phyloP scores from a whole-genome alignment of 2,797 vertebrate species.

The Danio choprae region DNA sequence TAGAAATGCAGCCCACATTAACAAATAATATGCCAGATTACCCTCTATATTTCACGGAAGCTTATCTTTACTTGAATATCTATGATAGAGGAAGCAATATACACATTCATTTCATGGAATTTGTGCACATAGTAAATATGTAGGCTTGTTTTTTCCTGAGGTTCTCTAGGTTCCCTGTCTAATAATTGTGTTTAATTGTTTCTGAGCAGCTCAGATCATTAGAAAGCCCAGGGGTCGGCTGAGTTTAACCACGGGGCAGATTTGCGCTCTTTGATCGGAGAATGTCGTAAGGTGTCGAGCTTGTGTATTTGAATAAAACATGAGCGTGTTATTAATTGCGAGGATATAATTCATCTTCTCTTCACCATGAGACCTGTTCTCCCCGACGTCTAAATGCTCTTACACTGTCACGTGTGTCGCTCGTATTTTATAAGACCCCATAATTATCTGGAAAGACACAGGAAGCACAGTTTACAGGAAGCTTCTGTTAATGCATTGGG shows the following conservation, averaged over 20 bases:
- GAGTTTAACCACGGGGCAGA: slow-evolving; percentile 19
- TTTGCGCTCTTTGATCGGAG: slow-evolving; percentile 23
- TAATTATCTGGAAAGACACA: neutral
- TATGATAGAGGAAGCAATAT: slow-evolving; percentile 10
- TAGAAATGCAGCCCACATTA: slow-evolving; percentile 48
- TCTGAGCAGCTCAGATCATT: slow-evolving; percentile 41
- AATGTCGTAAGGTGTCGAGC: slow-evolving; percentile 7
- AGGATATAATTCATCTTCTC: slow-evolving; percentile 36
- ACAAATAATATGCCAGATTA: slow-evolving; percentile 21
- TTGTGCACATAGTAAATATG: slow-evolving; percentile 19
- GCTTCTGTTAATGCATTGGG: neutral
- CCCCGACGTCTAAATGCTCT: neutral
- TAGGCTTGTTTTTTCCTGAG: neutral
- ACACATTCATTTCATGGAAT: slow-evolving; percentile 41
- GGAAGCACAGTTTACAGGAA: neutral
- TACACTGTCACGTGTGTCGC: neutral
- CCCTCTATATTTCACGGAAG: slow-evolving; percentile 35
- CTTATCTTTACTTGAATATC: neutral
- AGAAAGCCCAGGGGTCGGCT: slow-evolving; percentile 23
- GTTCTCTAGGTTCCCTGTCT: slow-evolving; percentile 5
- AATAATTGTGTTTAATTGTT: slow-evolving; percentile 41
- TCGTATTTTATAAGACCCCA: no score
- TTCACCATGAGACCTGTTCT: slow-evolving; percentile 31
- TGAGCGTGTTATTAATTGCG: slow-evolving; percentile 23
- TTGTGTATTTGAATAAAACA: slow-evolving; percentile 38